Conservation (phyloP, 2,797 vertebrate genomes). For the Alcedo quadribrachys region DNA sequence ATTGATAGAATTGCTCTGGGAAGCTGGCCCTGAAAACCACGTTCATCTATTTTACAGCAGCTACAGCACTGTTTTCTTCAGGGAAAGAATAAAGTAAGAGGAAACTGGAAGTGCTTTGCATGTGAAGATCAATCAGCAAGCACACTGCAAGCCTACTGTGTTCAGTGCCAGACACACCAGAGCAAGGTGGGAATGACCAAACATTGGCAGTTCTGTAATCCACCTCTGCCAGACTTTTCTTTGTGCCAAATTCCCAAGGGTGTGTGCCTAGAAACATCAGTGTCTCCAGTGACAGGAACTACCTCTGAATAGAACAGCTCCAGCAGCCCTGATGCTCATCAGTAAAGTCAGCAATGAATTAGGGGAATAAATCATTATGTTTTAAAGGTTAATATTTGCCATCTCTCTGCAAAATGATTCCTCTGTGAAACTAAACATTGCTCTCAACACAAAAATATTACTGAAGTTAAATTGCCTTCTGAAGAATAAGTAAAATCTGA, state of each 20-base stretch:
- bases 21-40: not conserved
- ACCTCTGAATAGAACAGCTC: not conserved
- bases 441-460: constrained; percentile 27
- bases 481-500: not conserved
- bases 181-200: not conserved
- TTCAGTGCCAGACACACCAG: not conserved
- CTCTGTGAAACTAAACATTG: constrained; percentile 14
- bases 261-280: not conserved
- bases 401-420: not conserved
- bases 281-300: not conserved
- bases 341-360: not conserved
- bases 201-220: not conserved
- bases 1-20: not conserved
- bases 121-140: not conserved
- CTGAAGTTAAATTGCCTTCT: constrained; percentile 12
- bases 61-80: not conserved
- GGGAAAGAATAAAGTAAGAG: not conserved
- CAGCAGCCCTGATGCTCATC: not conserved
- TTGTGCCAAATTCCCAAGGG: not conserved
- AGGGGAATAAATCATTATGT: constrained; percentile 24
- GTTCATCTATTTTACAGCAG: not conserved
- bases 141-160: not conserved
- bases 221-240: not conserved
- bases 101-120: not conserved
- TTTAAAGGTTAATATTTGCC: constrained; percentile 56